Evolutionary conservation across 1,140 invertebrate species (phyloP), one percentile per base, ranked within the genome.

Genomic region (Euwallacea fornicatus): DNA sequence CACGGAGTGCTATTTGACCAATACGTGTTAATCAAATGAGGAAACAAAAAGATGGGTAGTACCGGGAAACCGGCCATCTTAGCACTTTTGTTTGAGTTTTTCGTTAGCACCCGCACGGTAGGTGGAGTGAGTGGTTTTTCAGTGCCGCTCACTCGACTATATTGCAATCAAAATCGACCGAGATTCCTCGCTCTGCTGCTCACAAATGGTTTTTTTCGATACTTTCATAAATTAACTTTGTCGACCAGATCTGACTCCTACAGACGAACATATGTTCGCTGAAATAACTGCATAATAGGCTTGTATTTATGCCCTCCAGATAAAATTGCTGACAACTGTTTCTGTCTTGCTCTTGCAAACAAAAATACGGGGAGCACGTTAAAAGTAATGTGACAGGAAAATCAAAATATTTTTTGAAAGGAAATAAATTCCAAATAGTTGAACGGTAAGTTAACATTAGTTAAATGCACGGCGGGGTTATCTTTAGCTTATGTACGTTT

Each of bases 61-160:
- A 33, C 59, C 16, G 42, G 33, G 59, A 61, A 61, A n/a, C 11
- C 59, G 11, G 59, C 59, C 59, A 61, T 61, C 43, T 61, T 61
- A 33, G 41, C 0, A 8, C 43, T 42, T 7, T 11, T 61, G 59
- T 61, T 61, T 61, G 33, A n/a, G 10, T 61, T 42, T 42, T 16
- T n/a, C 43, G 42, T 61, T 61, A 61, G 43, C 59, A 42, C 21
- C 21, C 42, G n/a, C 21, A 41, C 21, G 11, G 59, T 61, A 61
- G 59, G 59, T 61, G 59, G 59, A 42, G 11, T 53, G 11, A 33
- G 21, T 33, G 21, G 21, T 33, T 33, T 33, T 33, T 33, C 21
- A 33, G 4, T 33, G 21, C 21, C 21, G 21, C 21, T 33, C 21
- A 33, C 21, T 33, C 21, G 1, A 33, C 21, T 33, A 33, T 33